These are phyloP conservation scores for Dendroctonus valens DNA, from an alignment of 1,140 invertebrate genomes.

Conservation along the genomic window DNA sequence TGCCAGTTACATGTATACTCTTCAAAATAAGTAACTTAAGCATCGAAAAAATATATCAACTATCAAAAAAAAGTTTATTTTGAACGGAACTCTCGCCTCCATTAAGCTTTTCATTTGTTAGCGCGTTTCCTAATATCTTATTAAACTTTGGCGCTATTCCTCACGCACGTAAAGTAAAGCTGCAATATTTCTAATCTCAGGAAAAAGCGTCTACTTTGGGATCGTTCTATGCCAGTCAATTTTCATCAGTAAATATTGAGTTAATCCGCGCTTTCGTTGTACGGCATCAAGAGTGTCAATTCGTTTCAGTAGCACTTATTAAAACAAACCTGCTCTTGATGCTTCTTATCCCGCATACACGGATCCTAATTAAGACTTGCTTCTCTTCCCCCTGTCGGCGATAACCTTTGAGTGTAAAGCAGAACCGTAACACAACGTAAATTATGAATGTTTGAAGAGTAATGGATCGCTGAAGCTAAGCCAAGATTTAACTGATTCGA, in stretches of 20 bases:
- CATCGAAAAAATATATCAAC: too few species aligned
- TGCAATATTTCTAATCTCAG: slow-evolving; percentile 36
- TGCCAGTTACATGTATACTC: too few species aligned
- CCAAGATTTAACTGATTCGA: too few species aligned
- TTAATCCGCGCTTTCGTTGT: slow-evolving; percentile 39
- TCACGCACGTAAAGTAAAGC: slow-evolving; percentile 19
- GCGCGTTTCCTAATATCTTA: slow-evolving; percentile 17
- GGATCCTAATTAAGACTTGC: slow-evolving; percentile 39
- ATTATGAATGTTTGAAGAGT: background rate
- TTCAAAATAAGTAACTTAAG: too few species aligned
- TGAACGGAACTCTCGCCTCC: too few species aligned
- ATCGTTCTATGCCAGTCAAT: slow-evolving; percentile 37
- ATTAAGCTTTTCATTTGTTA: background rate
- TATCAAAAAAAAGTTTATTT: too few species aligned
- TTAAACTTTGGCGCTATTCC: slow-evolving; percentile 12
- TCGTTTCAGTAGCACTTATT: slow-evolving; percentile 42
- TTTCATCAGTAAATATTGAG: slow-evolving; percentile 46
- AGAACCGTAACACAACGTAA: slow-evolving; percentile 9
- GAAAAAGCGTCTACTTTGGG: slow-evolving; percentile 33
- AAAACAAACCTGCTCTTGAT: slow-evolving; percentile 44
- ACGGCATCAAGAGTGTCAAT: slow-evolving; percentile 41
- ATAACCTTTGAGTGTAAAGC: slow-evolving; percentile 24
- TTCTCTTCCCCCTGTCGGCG: slow-evolving; percentile 30
- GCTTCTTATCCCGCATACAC: slow-evolving; percentile 44
- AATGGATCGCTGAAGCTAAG: too few species aligned